Base-by-base conservation (phyloP, 1,140 invertebrate species). In the Brachionus rubens region DNA sequence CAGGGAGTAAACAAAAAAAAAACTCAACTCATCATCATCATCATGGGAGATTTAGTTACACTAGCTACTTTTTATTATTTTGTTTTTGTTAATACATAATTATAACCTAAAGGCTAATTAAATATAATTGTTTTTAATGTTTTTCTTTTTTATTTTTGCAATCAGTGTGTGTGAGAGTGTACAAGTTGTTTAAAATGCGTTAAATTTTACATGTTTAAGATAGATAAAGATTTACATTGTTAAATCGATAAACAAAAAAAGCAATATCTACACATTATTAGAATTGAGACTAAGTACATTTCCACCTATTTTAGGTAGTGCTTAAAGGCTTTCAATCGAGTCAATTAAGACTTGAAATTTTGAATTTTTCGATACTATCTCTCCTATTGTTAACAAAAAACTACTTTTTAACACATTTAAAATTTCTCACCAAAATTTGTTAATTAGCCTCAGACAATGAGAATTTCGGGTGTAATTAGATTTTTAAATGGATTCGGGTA, bases 341-440 rank as follows among this genome's bases (percentile, higher is more conserved):
- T 59, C 7, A 59, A 36, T 59, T 16, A n/a, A 33, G 36, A 33
- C 26, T 59, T 36, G 33, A 36, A 36, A 36, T 36, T 36, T 36
- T 36, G 9, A 36, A 36, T 5, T 36, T 5, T 5, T 36, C n/a
- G n/a, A n/a, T n/a, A n/a, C n/a, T n/a, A n/a, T n/a, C n/a, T n/a
- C n/a, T n/a, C n/a, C n/a, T n/a, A n/a, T n/a, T n/a, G n/a, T n/a
- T n/a, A n/a, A n/a, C n/a, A n/a, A n/a, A n/a, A n/a, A n/a, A n/a
- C n/a, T n/a, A n/a, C n/a, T n/a, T n/a, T n/a, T 59, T 59, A 33
- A 36, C 54, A 59, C 54, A 19, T 28, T n/a, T n/a, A n/a, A 30
- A 56, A 56, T 28, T 56, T 59, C 33, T 59, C 54, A 59, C 54
- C 54, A 59, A 59, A 59, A 59, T 33, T 59, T 59, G 54, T 59